phyloP scores from a whole-genome alignment of 2,113 vertebrate species.

The Indri indri region DNA sequence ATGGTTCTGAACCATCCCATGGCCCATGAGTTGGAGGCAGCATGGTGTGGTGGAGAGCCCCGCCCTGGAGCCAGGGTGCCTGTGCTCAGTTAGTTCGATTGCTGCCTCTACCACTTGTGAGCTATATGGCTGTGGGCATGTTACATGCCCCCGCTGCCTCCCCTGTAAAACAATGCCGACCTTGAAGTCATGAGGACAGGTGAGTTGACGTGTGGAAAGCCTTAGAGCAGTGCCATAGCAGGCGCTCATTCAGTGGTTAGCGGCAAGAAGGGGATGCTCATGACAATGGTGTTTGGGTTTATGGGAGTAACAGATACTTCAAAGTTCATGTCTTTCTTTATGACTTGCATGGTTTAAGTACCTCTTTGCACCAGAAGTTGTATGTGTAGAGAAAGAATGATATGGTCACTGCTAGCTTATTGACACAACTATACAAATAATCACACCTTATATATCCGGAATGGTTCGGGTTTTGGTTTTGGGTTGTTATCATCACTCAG shows the following conservation, averaged over 20 bases:
- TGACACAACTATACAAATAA: not conserved
- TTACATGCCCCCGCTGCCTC: not conserved
- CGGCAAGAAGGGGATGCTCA: not conserved
- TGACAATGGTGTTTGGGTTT: no score
- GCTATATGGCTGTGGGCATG: accelerated
- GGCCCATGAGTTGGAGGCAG: not conserved
- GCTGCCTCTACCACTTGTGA: not conserved
- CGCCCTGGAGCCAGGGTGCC: not conserved
- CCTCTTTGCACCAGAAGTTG: not conserved
- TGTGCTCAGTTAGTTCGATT: accelerated
- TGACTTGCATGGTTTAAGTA: not conserved
- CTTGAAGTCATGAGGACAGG: not conserved
- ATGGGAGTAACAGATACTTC: not conserved
- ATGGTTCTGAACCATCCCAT: no score
- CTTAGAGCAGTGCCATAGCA: not conserved
- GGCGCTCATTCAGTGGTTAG: not conserved
- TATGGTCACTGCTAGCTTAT: not conserved
- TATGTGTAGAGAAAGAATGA: not conserved
- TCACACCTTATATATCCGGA: not conserved
- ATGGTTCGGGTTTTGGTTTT: not conserved
- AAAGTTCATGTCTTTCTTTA: not conserved
- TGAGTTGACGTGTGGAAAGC: not conserved
- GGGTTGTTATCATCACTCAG: conserved; percentile 38
- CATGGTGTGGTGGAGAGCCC: not conserved
- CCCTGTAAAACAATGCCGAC: not conserved